These are phyloP conservation scores for Thermophis baileyi DNA, from an alignment of 2,113 vertebrate species.

Conservation along the genomic window DNA sequence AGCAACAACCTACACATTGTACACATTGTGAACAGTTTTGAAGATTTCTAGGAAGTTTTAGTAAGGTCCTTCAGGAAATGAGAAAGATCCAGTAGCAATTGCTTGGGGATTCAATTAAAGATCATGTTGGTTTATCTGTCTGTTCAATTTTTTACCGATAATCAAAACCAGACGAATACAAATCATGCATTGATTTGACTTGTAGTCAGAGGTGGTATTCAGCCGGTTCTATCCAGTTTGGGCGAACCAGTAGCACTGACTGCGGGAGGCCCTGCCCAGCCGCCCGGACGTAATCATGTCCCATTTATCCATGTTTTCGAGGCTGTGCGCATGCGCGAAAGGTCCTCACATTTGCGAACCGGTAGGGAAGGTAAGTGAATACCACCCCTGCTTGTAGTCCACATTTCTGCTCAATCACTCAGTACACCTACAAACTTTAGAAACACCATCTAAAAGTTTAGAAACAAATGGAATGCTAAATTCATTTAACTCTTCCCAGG, in stretches of 20 bases:
- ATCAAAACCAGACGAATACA: background rate
- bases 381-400: background rate
- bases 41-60: background rate
- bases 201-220: too few species aligned
- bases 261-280: too few species aligned
- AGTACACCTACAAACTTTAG: background rate
- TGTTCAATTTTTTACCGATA: background rate
- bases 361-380: too few species aligned
- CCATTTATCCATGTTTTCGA: too few species aligned
- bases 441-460: background rate
- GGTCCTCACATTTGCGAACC: too few species aligned
- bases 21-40: background rate
- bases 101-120: background rate
- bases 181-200: background rate
- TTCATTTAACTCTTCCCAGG: background rate
- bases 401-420: background rate
- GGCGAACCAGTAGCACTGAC: too few species aligned
- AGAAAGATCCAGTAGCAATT: background rate
- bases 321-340: too few species aligned
- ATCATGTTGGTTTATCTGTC: background rate
- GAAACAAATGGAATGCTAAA: background rate
- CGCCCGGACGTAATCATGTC: too few species aligned
- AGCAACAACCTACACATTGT: background rate
- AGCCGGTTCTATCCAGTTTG: too few species aligned
- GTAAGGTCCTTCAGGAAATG: background rate